These are phyloP conservation scores for Steinernema scapterisci DNA, from an alignment of 2,888 invertebrate species.

Conservation along the genomic window DNA sequence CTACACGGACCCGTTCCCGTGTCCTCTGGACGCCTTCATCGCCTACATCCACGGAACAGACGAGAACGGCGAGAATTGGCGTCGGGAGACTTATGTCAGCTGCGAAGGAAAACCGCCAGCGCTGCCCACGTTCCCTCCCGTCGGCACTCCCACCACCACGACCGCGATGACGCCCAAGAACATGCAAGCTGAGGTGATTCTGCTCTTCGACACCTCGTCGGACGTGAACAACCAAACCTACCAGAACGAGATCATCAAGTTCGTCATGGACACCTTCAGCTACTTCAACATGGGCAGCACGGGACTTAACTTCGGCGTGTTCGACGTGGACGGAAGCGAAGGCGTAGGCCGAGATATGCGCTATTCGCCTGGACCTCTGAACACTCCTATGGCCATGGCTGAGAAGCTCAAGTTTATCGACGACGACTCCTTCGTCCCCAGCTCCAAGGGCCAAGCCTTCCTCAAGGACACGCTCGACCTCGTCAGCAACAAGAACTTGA, in stretches of 20 bases:
- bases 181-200: not conserved
- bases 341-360: not conserved
- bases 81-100: conserved; percentile 37
- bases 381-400: not conserved
- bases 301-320: not conserved
- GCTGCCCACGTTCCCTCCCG: not conserved
- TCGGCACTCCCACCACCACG: not conserved
- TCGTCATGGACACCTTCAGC: not conserved
- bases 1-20: conserved; percentile 54
- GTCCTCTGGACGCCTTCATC: conserved; percentile 38
- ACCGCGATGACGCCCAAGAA: not conserved
- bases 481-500: not conserved
- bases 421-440: not conserved
- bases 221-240: conserved; percentile 22
- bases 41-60: conserved; percentile 49
- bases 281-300: not conserved
- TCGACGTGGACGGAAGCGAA: conserved; percentile 5
- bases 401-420: not conserved
- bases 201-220: conserved; percentile 1
- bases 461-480: conserved; percentile 14
- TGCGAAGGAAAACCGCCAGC: conserved; percentile 1
- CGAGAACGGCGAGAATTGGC: conserved; percentile 47
- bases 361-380: conserved; percentile 1
- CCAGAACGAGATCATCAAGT: not conserved
- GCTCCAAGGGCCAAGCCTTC: not conserved